Base-by-base conservation (phyloP, 2,113 vertebrate species). In the Dipodomys ordii region DNA sequence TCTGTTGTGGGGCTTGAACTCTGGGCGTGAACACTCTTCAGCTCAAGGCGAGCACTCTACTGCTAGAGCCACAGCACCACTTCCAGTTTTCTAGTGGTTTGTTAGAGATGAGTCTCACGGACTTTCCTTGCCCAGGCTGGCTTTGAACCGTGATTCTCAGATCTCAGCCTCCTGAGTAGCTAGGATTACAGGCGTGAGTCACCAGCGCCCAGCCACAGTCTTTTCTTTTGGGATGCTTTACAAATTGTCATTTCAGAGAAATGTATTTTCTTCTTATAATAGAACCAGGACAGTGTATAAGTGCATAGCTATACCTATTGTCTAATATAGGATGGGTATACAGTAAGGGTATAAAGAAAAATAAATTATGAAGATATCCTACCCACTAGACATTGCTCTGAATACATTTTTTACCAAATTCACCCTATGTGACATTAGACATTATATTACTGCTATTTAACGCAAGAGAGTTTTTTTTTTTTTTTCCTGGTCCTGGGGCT, bases 221-320 rank as follows among this genome's bases (percentile, higher is more conserved):
- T 39, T 88, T 92, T 57, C 44, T 92, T 83, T 65, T 22, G 39
- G 23, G 23, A 4, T 81, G 11, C 46, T 90, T 90, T 25, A 84
- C 25, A 82, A 60, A 71, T 85, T 88, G 53, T 83, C 32, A 46
- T 89, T 94, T 94, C 53, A 72, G 16, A 67, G 32, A 89, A 86
- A 7, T 62, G 16, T n/a, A 5, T 90, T 94, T 92, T 86, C 78
- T 90, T 20, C 90, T 65, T 67, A 60, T 62, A 49, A 27, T 18
- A 82, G 69, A 64, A 32, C 28, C 62, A 72, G 62, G 46, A 84
- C n/a, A 62, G 23, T 80, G n/a, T 84, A 69, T 91, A 83, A 85
- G 57, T 44, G 82, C 23, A 62, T 60, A 18, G 25, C 69, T 89
- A 60, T 92, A 46, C 22, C 62, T 89, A 23, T 23, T 39, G 44